A percentile compares a stretch with the other conserved stretches of the same genome.
Evolutionary conservation across 2,113 vertebrate species (phyloP).

Genomic region (Pachycephala philippinensis): DNA sequence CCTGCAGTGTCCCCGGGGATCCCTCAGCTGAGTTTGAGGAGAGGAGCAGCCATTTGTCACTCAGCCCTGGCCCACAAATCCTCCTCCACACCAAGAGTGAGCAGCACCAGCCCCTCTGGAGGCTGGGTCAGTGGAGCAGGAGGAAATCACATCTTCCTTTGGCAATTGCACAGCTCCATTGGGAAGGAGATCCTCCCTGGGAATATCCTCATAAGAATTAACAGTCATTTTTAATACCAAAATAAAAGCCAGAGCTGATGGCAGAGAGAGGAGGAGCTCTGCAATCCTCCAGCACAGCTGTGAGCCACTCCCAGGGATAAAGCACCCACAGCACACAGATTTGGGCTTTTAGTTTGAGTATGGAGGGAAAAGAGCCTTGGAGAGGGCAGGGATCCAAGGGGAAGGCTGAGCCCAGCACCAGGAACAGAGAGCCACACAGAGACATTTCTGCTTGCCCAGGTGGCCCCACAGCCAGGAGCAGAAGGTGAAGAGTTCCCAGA

Average conservation of each 20-base stretch:
- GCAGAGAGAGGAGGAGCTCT: neutral
- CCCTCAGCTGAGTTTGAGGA: neutral
- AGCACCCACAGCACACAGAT: neutral
- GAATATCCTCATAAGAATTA: neutral
- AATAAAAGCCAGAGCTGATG: neutral
- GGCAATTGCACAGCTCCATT: neutral
- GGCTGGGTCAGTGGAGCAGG: neutral
- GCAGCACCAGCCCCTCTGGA: neutral
- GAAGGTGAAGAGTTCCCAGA: neutral
- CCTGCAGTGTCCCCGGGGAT: neutral
- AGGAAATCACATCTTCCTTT: neutral
- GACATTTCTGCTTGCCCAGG: neutral
- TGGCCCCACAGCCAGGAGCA: neutral
- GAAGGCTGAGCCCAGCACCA: neutral
- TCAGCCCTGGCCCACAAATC: neutral
- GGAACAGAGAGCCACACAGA: neutral
- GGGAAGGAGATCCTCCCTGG: neutral
- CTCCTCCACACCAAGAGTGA: neutral
- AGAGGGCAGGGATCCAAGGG: neutral
- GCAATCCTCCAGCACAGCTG: neutral
- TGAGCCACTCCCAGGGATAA: neutral
- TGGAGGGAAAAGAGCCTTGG: neutral
- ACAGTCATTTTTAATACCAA: neutral
- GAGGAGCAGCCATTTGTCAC: neutral
- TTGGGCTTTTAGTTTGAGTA: fast-evolving